phyloP scores from a whole-genome alignment of 2,113 vertebrate genomes.

The Thomomys bottae region DNA sequence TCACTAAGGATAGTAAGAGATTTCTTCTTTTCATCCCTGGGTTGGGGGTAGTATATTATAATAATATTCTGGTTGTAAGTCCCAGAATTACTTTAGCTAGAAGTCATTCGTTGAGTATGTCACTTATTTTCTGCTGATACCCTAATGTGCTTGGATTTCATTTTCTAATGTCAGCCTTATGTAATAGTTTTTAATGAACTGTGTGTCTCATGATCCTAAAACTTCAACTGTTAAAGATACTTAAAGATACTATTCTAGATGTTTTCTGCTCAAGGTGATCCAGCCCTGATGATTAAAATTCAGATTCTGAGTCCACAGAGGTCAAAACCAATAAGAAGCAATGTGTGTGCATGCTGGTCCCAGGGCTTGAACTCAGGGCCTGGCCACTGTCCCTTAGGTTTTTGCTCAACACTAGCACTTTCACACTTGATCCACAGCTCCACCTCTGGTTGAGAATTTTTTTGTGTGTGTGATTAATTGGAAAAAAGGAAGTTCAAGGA shows the following conservation, averaged over 20 bases:
- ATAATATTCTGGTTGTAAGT: neutral
- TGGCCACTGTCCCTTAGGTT: too few relatives aligned
- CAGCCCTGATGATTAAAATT: neutral
- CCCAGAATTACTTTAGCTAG: neutral
- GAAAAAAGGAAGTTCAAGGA: too few relatives aligned
- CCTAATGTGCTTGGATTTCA: neutral
- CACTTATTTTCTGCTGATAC: neutral
- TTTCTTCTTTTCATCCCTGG: conserved; percentile 7
- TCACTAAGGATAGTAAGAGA: neutral
- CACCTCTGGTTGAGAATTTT: too few relatives aligned
- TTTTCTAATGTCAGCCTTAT: neutral
- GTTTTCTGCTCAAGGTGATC: neutral
- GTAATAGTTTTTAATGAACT: neutral
- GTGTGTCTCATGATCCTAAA: neutral
- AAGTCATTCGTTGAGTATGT: neutral
- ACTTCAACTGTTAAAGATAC: neutral
- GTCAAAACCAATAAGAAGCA: too few relatives aligned
- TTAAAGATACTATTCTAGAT: neutral
- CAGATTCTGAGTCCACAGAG: too few relatives aligned
- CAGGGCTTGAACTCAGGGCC: too few relatives aligned
- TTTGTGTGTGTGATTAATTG: too few relatives aligned
- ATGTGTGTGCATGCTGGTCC: too few relatives aligned
- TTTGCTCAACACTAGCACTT: too few relatives aligned
- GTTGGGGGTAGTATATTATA: neutral
- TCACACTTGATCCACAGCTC: too few relatives aligned